Base-by-base conservation (phyloP, 92 coral and sea anemone genomes). In the Porites rus region DNA sequence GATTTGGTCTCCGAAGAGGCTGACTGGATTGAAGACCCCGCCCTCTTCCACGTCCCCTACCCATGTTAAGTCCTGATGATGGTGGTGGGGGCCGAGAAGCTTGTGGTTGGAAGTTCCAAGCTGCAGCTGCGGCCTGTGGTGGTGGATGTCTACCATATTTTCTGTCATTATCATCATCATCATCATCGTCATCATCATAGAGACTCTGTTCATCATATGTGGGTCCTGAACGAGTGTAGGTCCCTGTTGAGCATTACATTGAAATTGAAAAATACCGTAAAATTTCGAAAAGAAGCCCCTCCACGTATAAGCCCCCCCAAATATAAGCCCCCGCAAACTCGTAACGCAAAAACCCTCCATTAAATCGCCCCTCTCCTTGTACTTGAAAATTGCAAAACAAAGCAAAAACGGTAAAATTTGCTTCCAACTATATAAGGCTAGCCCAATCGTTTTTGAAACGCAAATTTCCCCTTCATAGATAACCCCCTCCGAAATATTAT, bases 11-110 rank as follows among this genome's bases (percentile, higher is more conserved):
- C 13, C 98, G 93, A 24, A 96, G 89, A n/a, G 98, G 98, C 78
- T 92, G 95, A 62, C 28, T 85, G 28, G 92, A 90, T 17, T 92
- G 90, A 25, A 86, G 80, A 18, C 94, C 94, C 14, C 98, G 81
- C 10, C 99, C 99, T 51, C 99, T 88, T 7, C 99, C 99, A 18
- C 98, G 92, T 53, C 99, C 96, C 80, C 99, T 84, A 51, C 98
- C 99, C 38, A 86, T 18, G 25, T 69, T 67, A 18, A 78, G 52
- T 20, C 83, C 76, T 50, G 87, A 22, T 16, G 76, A 52, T 6
- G 84, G 68, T 16, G 69, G 78, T 17, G 18, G 62, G 9, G 81
- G 84, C 20, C 65, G 88, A 20, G 87, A 63, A 17, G 71, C 43
- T 5, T 28, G 75, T 14, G 66, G 82, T 2, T 51, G 85, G 63